These are phyloP conservation scores for Perdita meconis DNA, from an alignment of 2,888 invertebrate species.

Conservation along the genomic window DNA sequence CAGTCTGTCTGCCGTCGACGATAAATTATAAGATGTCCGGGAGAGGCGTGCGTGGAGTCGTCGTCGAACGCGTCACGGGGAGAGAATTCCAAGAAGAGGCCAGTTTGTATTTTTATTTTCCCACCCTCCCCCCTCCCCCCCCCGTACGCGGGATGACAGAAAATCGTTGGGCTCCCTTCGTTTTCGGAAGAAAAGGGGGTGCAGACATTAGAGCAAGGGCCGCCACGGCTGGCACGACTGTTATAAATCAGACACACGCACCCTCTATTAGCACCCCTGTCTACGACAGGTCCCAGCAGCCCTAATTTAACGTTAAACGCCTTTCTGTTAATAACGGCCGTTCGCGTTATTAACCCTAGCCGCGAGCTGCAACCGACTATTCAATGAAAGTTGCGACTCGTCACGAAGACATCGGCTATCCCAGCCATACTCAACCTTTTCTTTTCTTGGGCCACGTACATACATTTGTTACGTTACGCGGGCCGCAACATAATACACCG, in stretches of 20 bases:
- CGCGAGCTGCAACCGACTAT: constrained; percentile 16
- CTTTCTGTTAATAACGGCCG: constrained; percentile 77
- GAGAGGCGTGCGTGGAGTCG: constrained; percentile 11
- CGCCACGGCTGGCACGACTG: constrained; percentile 67
- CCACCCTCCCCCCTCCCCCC: too few species aligned
- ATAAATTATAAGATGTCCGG: constrained; percentile 29
- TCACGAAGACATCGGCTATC: neutral
- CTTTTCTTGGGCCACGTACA: too few species aligned
- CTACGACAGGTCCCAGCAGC: constrained; percentile 75
- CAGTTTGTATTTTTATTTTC: constrained; percentile 65
- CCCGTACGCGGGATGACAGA: constrained; percentile 56
- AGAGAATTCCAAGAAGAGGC: constrained; percentile 52
- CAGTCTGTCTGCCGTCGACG: constrained; percentile 23
- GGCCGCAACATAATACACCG: too few species aligned
- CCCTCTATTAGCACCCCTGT: constrained; percentile 81
- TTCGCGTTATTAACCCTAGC: constrained; percentile 71
- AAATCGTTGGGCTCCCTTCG: constrained; percentile 66
- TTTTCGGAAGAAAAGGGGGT: constrained; percentile 54
- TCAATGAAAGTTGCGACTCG: constrained; percentile 22
- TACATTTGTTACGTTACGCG: too few species aligned
- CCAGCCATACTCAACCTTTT: too few species aligned
- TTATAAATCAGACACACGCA: constrained; percentile 82
- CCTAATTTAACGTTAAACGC: constrained; percentile 81
- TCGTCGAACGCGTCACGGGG: constrained; percentile 19
- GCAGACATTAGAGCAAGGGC: constrained; percentile 64